Evolutionary conservation across 2,888 invertebrate genomes (phyloP), one percentile per base, ranked within the genome.

Genomic region (Tuberolachnus salignus): DNA sequence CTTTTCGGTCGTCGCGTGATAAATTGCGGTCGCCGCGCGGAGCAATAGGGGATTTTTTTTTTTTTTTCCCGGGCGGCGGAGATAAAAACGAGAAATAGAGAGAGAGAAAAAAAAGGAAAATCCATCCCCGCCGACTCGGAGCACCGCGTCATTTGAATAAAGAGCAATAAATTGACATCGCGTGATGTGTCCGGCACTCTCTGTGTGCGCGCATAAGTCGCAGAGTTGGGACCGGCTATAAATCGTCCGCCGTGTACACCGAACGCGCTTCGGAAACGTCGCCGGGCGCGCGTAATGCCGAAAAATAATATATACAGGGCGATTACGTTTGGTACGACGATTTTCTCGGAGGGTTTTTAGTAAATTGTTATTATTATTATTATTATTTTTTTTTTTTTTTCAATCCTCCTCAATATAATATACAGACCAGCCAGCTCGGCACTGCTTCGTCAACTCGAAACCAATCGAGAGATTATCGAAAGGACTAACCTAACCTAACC

Each of bases 131-230:
- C 34, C 26, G 4, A 2, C 3, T 34, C 19, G 51, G 19, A 57
- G 61, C 26, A n/a, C n/a, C n/a, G 49, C 51, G 78, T 75, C 75
- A 75, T 78, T 78, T 78, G 78, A 78, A 78, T 78, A 78, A 78
- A 78, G 78, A 78, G 78, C 78, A 57, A 78, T 78, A 78, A 78
- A 78, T 78, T 78, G 78, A 78, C 78, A 78, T 78, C 78, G 78
- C 78, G 78, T 34, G 34, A 34, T 34, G 34, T 69, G 75, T 67
- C 66, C 57, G 67, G 59, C n/a, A 69, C 55, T 67, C 34, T 34
- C 6, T 34, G 34, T 6, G 34, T 6, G 34, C 34, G 34, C 26
- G 49, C 75, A 53, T 59, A 21, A 69, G 78, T 78, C 78, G 69
- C 34, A n/a, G 34, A 34, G 3, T 75, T 3, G 66, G 63, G 61